Conservation (phyloP, 1,140 invertebrate species). For the Pseudobourletiella spinata region DNA sequence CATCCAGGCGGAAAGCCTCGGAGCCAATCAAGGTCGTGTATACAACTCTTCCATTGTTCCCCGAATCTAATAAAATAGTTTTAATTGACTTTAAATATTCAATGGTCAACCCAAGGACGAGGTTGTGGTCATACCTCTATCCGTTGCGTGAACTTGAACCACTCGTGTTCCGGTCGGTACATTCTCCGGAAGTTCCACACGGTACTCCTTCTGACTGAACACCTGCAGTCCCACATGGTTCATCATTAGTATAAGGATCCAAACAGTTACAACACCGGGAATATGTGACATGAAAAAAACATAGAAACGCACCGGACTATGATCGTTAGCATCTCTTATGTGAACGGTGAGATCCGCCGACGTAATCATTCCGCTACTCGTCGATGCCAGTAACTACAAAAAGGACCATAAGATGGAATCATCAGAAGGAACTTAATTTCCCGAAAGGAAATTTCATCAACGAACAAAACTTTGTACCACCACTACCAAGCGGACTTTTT, state of each 20-base stretch:
- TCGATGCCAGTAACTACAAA: constrained; percentile 64
- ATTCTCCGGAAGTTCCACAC: constrained; percentile 67
- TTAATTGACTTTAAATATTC: not conserved
- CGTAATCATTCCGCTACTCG: constrained; percentile 47
- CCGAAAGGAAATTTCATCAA: too few species aligned
- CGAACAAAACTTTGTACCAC: too few species aligned
- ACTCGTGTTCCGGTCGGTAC: constrained; percentile 62
- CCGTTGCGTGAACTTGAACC: constrained; percentile 50
- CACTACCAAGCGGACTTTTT: too few species aligned
- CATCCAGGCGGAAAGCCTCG: constrained; percentile 67
- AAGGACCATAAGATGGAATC: too few species aligned
- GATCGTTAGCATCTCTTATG: constrained; percentile 82
- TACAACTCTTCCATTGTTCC: constrained; percentile 55
- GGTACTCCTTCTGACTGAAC: constrained; percentile 63
- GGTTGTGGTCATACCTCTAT: constrained; percentile 21
- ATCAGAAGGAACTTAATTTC: too few species aligned
- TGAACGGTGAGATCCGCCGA: constrained; percentile 65
- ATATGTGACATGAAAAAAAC: constrained; percentile 41
- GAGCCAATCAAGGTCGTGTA: constrained; percentile 67
- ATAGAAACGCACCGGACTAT: constrained; percentile 5
- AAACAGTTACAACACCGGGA: constrained; percentile 42
- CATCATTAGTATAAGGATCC: not conserved
- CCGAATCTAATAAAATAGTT: too few species aligned
- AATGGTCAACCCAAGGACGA: not conserved
- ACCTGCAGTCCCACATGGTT: constrained; percentile 38